A percentile compares a stretch with the other conserved stretches of the same genome.
phyloP scores from a whole-genome alignment of 2,888 invertebrate species.

The Drosophila parthenogenetica region DNA sequence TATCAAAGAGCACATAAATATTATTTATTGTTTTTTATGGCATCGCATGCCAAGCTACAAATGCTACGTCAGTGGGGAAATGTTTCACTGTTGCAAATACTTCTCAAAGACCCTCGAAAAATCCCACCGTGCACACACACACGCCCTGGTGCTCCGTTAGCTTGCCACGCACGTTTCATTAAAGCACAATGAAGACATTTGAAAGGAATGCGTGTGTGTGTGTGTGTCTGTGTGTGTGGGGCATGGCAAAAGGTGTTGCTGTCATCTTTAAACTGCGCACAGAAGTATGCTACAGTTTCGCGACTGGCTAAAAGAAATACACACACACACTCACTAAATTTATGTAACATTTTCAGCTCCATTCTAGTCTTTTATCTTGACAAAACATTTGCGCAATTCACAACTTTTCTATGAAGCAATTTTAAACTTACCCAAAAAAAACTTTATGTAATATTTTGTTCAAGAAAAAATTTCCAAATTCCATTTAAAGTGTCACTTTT shows the following conservation, averaged over 20 bases:
- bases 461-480: constrained; percentile 39
- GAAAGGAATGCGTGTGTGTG: no score
- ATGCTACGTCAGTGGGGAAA: constrained; percentile 50
- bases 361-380: constrained; percentile 34
- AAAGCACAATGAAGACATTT: no score
- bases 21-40: constrained; percentile 76
- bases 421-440: constrained; percentile 61
- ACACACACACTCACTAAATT: constrained; percentile 55
- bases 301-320: constrained; percentile 45
- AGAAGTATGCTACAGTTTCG: constrained; percentile 69
- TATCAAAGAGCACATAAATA: constrained; percentile 73
- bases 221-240: no score
- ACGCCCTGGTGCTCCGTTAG: no score
- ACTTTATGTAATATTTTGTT: constrained; percentile 53
- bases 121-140: neutral
- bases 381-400: constrained; percentile 65
- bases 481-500: constrained; percentile 60
- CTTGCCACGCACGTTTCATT: no score
- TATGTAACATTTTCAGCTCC: constrained; percentile 53
- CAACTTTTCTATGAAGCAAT: constrained; percentile 70
- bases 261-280: constrained; percentile 67
- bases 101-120: constrained; percentile 58
- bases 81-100: constrained; percentile 71
- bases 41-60: constrained; percentile 41
- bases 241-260: constrained; percentile 43